These are phyloP conservation scores for Glyptemys insculpta DNA, from an alignment of 2,797 vertebrate genomes.

Conservation along the genomic window DNA sequence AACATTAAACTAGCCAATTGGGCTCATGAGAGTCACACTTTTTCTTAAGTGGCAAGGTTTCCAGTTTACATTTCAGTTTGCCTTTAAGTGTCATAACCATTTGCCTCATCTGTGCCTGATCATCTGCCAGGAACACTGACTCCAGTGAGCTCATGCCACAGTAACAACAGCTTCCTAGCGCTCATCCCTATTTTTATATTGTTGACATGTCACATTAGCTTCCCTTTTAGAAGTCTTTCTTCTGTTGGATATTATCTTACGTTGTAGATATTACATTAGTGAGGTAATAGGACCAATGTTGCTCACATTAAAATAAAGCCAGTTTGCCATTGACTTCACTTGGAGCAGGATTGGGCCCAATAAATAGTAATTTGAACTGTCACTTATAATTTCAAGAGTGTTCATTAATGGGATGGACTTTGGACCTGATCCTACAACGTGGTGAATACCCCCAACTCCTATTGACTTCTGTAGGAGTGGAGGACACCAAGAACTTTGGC, in stretches of 20 bases:
- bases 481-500: slow-evolving; percentile 2
- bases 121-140: neutral
- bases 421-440: neutral
- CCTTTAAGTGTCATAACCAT: accelerated
- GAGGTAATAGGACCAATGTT: neutral
- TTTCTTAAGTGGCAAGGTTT: neutral
- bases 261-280: neutral
- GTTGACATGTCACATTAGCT: neutral
- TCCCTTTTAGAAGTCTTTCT: neutral
- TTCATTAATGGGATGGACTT: neutral
- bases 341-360: neutral
- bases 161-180: neutral
- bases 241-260: neutral
- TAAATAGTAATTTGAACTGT: neutral
- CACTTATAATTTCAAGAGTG: neutral
- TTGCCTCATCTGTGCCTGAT: neutral
- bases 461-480: neutral
- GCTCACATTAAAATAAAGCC: neutral
- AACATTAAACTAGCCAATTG: neutral
- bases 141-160: neutral
- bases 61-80: neutral
- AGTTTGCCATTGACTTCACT: neutral
- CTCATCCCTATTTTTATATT: neutral
- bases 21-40: neutral
- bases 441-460: neutral